These are phyloP conservation scores for Nesidiocoris tenuis DNA, from an alignment of 2,888 invertebrate species.

Conservation along the genomic window DNA sequence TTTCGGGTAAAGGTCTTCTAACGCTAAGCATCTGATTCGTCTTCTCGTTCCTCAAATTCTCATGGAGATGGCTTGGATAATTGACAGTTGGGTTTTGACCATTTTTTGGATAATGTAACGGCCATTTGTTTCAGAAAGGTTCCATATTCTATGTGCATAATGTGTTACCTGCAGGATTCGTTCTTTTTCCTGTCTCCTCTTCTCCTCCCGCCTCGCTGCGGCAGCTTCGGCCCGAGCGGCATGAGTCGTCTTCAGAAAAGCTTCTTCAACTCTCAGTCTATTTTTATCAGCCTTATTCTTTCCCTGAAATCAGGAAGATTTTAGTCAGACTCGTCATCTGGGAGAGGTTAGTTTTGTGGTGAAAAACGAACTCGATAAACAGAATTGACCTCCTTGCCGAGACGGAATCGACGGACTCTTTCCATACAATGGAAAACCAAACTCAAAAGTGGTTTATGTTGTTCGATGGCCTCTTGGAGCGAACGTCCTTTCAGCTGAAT, in stretches of 20 bases:
- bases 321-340: too few species aligned
- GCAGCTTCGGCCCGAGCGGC: slow-evolving; percentile 96
- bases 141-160: too few species aligned
- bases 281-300: slow-evolving; percentile 92
- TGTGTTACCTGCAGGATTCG: slow-evolving; percentile 74
- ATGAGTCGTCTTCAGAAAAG: slow-evolving; percentile 91
- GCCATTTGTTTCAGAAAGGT: too few species aligned
- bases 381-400: slow-evolving; percentile 79
- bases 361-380: too few species aligned
- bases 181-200: slow-evolving; percentile 90
- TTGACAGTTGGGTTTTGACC: too few species aligned
- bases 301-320: slow-evolving; percentile 66
- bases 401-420: slow-evolving; percentile 79
- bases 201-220: slow-evolving; percentile 88
- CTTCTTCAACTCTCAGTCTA: slow-evolving; percentile 88
- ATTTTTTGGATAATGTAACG: too few species aligned
- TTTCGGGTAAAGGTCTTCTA: too few species aligned
- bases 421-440: slow-evolving; percentile 92
- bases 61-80: too few species aligned
- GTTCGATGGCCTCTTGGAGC: slow-evolving; percentile 69
- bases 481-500: slow-evolving; percentile 64
- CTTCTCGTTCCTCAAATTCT: too few species aligned
- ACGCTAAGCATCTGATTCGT: too few species aligned
- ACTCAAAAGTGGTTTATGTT: slow-evolving; percentile 76
- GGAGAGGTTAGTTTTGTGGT: too few species aligned